Evolutionary conservation across 2,888 invertebrate genomes (phyloP), one percentile per base, ranked within the genome.

Genomic region (Eupithecia insigniata): DNA sequence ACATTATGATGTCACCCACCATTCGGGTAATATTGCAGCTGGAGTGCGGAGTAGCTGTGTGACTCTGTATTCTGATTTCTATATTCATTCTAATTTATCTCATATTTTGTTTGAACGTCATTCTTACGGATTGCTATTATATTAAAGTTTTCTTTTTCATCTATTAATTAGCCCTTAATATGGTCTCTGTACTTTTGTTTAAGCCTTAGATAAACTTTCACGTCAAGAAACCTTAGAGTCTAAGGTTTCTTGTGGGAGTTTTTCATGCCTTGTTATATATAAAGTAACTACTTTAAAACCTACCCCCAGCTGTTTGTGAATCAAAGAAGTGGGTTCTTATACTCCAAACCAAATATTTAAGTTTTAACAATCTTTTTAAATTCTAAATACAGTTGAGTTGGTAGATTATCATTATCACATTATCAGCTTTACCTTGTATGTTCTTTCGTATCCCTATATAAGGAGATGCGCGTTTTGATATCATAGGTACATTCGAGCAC

Each of bases 1-100:
- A 66, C 68, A 36, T 22, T 34, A 74, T 74, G 74, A 74, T 74
- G 74, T 74, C 74, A 74, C 67, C 43, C 60, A 4, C 60, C 69
- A 28, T 74, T 74, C 58, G 74, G 74, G 28, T 61, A 64, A 10
- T 18, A 43, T 43, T 43, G 28, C 32, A n/a, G 34, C 22, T 26
- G 8, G 12, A 22, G 18, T 18, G 2, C n/a, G 22, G 46, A n/a
- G 46, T 34, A 34, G 70, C 68, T 71, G 62, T 10, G 71, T 66
- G 32, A 64, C 36, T 34, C 26, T 1, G 43, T 5, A 69, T 43
- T 46, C 39, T 43, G 16, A 43, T 65, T 16, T 28, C 18, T 46
- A 65, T 43, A 26, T 67, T 39, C 30, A 60, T 26, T 36, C 16
- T 43, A 8, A 28, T 36, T n/a, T 28, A 16, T 26, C 51, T 51